phyloP scores from a whole-genome alignment of 2,888 invertebrate genomes.

The Elaeidobius kamerunicus region DNA sequence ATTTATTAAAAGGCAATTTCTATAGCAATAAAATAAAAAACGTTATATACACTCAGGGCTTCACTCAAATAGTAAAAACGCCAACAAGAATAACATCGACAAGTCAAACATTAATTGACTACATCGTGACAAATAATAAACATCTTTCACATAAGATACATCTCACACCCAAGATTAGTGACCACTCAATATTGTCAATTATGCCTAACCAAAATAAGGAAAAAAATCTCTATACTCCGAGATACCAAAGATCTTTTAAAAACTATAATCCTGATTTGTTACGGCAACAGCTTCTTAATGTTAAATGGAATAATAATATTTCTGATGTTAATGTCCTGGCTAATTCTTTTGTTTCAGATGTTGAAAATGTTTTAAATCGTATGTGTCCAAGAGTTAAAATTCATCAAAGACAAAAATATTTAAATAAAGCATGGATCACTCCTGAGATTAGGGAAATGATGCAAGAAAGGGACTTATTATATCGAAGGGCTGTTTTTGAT shows the following conservation, averaged over 20 bases:
- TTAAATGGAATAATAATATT: too few relatives aligned
- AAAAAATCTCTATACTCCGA: background rate
- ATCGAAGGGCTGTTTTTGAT: background rate
- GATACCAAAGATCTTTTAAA: background rate
- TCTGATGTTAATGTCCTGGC: background rate
- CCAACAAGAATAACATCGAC: too few relatives aligned
- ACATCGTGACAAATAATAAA: background rate
- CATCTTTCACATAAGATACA: too few relatives aligned
- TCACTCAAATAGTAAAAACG: background rate
- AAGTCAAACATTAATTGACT: background rate
- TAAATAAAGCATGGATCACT: too few relatives aligned
- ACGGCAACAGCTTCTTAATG: background rate
- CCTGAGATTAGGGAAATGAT: too few relatives aligned
- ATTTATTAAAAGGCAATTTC: background rate
- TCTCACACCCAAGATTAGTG: background rate
- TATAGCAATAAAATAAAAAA: background rate
- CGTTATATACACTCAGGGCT: background rate
- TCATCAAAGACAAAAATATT: too few relatives aligned
- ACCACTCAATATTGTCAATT: too few relatives aligned
- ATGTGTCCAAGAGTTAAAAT: too few relatives aligned
- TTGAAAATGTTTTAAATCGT: too few relatives aligned
- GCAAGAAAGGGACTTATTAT: background rate
- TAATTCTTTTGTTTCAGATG: too few relatives aligned
- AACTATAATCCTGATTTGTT: background rate
- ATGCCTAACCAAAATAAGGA: background rate